Base-by-base conservation (phyloP, 2,888 invertebrate species). In the Saturnia pavonia region DNA sequence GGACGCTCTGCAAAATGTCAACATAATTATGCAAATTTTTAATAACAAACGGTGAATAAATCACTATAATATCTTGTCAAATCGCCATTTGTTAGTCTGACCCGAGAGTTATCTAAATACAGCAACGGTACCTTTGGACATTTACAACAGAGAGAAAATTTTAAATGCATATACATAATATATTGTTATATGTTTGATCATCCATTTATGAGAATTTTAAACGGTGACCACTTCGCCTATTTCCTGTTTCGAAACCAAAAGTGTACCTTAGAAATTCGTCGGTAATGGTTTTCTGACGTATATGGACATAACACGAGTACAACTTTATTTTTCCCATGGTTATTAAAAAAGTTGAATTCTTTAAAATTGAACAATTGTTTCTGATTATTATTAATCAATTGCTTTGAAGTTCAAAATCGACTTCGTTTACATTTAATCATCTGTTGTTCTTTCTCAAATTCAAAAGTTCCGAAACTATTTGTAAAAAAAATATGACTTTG, bases 161-260 rank as follows among this genome's bases (percentile, higher is more conserved):
- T 63, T 34, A 63, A 63, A 63, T 1, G 27, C 40, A 63, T 34
- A 63, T 40, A 34, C 19, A 63, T 40, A 19, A 57, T 63, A 40
- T 40, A 63, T 63, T 34, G 63, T 34, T 34, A 40, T 63, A 19
- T 63, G 63, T 63, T 63, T 63, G 63, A 34, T 19, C 63, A 19
- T 34, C 16, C 63, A 40, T 63, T 40, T 63, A 63, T 14, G 34
- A 63, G 63, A 63, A 40, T n/a, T 40, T 63, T 63, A 63, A 34
- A 63, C 27, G 34, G 34, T 22, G 63, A 40, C 40, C 63, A 63
- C 63, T 63, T 40, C 63, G 22, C 8, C 34, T 63, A 63, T 40
- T 63, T 63, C 63, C 63, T 63, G 63, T 63, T 63, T 63, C 57
- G 63, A 34, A 34, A 34, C 63, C 34, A n/a, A 63, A 63, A 63